Conservation (phyloP, 2,888 invertebrate genomes). For the Drosophila colorata region DNA sequence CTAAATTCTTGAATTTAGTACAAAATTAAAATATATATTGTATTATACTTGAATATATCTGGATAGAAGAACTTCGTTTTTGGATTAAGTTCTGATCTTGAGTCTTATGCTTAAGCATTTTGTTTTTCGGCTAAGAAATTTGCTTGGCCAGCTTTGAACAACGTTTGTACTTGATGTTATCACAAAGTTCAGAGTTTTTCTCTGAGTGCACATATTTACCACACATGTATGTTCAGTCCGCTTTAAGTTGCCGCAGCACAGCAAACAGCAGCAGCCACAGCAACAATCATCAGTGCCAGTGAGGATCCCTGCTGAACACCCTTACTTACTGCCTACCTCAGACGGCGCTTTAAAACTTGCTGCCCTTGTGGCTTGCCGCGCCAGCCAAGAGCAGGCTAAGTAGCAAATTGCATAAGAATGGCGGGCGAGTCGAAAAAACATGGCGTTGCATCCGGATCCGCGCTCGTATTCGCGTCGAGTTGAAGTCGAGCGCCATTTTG, state of each 20-base stretch:
- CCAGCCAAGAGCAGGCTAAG: slow-evolving; percentile 10
- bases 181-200: too few species aligned
- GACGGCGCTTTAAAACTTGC: slow-evolving; percentile 31
- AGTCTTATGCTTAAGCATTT: too few species aligned
- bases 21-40: too few species aligned
- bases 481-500: slow-evolving; percentile 66
- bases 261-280: slow-evolving; percentile 5
- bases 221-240: slow-evolving; percentile 15
- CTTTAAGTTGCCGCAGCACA: slow-evolving; percentile 2
- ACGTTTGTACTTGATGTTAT: too few species aligned
- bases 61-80: too few species aligned
- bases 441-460: slow-evolving; percentile 3
- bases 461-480: slow-evolving; percentile 4
- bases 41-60: too few species aligned
- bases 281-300: slow-evolving; percentile 1
- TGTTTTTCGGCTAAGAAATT: too few species aligned
- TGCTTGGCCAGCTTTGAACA: too few species aligned
- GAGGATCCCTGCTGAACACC: neutral
- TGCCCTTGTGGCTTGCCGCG: slow-evolving; percentile 34
- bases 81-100: too few species aligned
- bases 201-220: neutral
- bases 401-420: slow-evolving; percentile 17
- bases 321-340: neutral
- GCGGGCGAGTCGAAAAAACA: slow-evolving; percentile 11
- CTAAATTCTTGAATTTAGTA: too few species aligned